Conservation (phyloP, 1,140 invertebrate species). For the Fopius arisanus region DNA sequence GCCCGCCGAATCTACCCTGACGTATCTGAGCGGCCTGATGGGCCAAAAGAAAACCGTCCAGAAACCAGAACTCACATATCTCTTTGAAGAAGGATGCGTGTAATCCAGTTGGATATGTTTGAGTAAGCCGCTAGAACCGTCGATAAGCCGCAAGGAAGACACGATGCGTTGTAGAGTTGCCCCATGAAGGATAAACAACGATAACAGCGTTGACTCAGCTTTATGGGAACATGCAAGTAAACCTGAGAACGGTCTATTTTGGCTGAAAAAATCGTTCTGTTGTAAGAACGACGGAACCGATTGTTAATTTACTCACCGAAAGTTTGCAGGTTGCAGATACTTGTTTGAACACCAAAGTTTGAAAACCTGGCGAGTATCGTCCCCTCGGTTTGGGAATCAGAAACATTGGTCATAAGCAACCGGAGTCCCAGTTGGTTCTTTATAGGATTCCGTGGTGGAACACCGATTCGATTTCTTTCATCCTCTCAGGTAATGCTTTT, state of each 20-base stretch:
- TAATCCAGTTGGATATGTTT: conserved; percentile 37
- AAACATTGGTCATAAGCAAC: conserved; percentile 40
- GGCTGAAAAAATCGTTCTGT: background rate
- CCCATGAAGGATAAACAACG: conserved; percentile 22
- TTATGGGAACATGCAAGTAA: conserved; percentile 23
- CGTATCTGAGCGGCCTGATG: background rate
- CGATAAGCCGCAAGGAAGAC: conserved; percentile 29
- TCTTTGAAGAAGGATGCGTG: conserved; percentile 10
- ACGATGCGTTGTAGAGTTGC: conserved; percentile 42
- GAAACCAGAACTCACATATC: conserved; percentile 32
- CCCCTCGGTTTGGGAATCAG: conserved; percentile 16
- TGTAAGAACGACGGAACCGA: conserved; percentile 14
- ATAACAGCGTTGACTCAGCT: conserved; percentile 21
- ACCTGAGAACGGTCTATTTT: conserved; percentile 24
- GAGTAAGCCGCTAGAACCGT: background rate
- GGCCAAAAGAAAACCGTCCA: conserved; percentile 25
- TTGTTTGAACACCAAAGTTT: conserved; percentile 37
- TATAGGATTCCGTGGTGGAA: background rate
- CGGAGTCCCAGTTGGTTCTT: background rate
- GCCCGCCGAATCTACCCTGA: no score
- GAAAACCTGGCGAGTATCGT: conserved; percentile 24
- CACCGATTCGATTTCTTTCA: conserved; percentile 19
- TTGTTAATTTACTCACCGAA: conserved; percentile 31
- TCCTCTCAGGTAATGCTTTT: conserved; percentile 17
- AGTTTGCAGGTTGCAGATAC: conserved; percentile 30